phyloP scores from a whole-genome alignment of 2,888 invertebrate genomes.

The Hypolimnas misippus region DNA sequence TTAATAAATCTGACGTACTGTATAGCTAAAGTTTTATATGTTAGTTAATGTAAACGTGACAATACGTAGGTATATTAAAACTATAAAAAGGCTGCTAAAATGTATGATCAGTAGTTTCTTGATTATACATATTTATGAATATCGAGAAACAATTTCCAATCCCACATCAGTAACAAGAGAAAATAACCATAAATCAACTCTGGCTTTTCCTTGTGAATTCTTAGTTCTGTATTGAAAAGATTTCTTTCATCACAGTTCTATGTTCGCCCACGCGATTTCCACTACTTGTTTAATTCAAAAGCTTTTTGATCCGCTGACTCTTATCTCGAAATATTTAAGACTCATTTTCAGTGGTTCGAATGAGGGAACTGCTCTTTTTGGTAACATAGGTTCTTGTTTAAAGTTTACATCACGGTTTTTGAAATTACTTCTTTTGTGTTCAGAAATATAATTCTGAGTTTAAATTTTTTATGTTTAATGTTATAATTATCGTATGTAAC shows the following conservation, averaged over 20 bases:
- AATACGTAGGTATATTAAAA: too few species aligned
- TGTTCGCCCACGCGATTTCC: conserved; percentile 59
- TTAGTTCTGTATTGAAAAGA: conserved; percentile 64
- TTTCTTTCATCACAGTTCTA: conserved; percentile 67
- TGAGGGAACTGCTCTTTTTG: conserved; percentile 5
- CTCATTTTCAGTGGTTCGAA: conserved; percentile 20
- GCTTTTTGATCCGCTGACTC: conserved; percentile 17
- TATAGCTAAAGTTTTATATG: too few species aligned
- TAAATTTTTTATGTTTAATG: too few species aligned
- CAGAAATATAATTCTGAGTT: neutral
- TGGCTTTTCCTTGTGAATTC: conserved; percentile 57
- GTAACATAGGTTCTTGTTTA: conserved; percentile 1
- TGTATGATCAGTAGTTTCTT: neutral
- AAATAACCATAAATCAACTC: conserved; percentile 68
- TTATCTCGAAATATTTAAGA: conserved; percentile 22
- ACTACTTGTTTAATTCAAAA: conserved; percentile 50
- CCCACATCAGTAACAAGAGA: conserved; percentile 61
- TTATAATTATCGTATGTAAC: too few species aligned
- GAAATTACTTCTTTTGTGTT: conserved; percentile 14
- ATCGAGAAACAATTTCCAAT: conserved; percentile 56
- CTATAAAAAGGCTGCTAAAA: too few species aligned
- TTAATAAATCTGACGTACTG: too few species aligned
- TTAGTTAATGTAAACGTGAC: too few species aligned
- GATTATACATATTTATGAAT: conserved; percentile 5
- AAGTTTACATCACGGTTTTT: conserved; percentile 11